These are phyloP conservation scores for Echeneis naucrates DNA, from an alignment of 2,797 vertebrate species.

Conservation along the genomic window DNA sequence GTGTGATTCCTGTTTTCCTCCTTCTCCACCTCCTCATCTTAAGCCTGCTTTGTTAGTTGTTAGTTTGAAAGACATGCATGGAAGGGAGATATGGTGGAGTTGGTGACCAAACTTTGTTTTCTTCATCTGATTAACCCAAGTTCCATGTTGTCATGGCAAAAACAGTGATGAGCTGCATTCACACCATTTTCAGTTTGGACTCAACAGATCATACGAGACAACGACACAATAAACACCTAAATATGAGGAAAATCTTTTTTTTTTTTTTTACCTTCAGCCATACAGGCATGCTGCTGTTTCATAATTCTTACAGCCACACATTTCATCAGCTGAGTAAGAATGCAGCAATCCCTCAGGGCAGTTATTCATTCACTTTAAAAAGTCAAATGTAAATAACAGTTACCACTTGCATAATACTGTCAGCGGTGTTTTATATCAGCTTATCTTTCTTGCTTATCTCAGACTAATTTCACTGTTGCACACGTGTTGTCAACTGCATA, in stretches of 20 bases:
- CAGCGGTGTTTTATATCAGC: not conserved
- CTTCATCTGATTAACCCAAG: not conserved
- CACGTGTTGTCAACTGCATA: not conserved
- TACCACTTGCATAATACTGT: not conserved
- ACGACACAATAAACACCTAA: not conserved
- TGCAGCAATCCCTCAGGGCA: not conserved
- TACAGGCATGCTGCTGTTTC: not conserved
- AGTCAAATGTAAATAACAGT: too few relatives aligned
- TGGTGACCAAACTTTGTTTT: not conserved
- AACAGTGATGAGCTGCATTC: not conserved
- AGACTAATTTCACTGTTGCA: too few relatives aligned
- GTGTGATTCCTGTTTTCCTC: not conserved
- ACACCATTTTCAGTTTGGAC: not conserved
- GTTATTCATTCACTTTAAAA: not conserved
- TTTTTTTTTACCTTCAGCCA: too few relatives aligned
- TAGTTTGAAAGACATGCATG: not conserved
- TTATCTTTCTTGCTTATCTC: not conserved
- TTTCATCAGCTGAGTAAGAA: too few relatives aligned
- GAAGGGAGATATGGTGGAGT: not conserved
- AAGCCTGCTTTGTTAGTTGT: not conserved
- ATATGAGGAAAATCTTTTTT: too few relatives aligned
- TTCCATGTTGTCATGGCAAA: constrained; percentile 12
- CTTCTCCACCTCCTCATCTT: not conserved
- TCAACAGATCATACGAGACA: not conserved
- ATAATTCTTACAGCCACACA: not conserved